Conservation (phyloP, 2,113 vertebrate species). For the Antennarius striatus region DNA sequence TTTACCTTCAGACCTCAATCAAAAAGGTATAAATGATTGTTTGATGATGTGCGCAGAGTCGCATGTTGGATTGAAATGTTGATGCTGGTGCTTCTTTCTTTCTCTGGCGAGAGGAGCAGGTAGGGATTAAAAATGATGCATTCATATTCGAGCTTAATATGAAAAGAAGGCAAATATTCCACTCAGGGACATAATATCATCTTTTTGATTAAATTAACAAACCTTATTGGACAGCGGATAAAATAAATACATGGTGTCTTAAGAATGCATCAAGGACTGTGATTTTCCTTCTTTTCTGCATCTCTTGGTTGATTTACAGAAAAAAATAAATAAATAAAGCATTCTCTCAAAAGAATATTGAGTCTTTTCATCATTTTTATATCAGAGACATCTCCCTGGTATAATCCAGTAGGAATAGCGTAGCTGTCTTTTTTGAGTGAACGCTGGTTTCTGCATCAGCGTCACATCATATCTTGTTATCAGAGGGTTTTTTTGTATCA, state of each 20-base stretch:
- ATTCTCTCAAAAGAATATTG: conserved; percentile 18
- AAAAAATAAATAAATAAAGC: conserved; percentile 16
- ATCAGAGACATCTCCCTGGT: conserved; percentile 57
- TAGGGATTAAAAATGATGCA: conserved; percentile 26
- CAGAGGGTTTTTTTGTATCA: conserved; percentile 60
- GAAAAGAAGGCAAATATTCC: not conserved
- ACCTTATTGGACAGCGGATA: too few relatives aligned
- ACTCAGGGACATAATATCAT: not conserved
- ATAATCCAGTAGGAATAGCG: conserved; percentile 46
- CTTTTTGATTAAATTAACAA: not conserved
- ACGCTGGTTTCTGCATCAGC: conserved; percentile 60
- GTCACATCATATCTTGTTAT: conserved; percentile 63
- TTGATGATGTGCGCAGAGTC: conserved; percentile 18
- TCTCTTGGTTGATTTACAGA: conserved; percentile 7
- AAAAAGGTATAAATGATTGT: conserved; percentile 45
- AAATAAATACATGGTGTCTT: too few relatives aligned
- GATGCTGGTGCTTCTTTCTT: conserved; percentile 32
- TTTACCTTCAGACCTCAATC: conserved; percentile 58
- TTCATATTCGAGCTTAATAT: conserved; percentile 29
- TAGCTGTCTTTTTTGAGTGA: conserved; percentile 64
- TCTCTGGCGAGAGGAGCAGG: conserved; percentile 57
- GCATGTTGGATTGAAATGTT: conserved; percentile 27
- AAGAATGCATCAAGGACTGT: too few relatives aligned
- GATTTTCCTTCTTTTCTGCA: too few relatives aligned
- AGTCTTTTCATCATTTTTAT: conserved; percentile 41